Conservation (phyloP, 2,797 vertebrate species). For the Argya squamiceps region DNA sequence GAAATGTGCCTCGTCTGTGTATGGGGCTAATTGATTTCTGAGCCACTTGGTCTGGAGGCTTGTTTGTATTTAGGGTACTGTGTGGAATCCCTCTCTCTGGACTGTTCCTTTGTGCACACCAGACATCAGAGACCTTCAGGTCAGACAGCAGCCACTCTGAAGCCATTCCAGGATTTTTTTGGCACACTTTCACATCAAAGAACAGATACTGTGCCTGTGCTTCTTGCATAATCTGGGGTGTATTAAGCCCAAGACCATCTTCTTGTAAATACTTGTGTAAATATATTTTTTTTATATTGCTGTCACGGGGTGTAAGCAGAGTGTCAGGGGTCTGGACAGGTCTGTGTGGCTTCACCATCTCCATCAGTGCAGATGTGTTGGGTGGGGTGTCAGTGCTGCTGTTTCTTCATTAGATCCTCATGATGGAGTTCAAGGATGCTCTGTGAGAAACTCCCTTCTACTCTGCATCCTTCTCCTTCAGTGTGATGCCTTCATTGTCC, state of each 20-base stretch:
- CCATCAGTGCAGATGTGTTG: rapidly evolving
- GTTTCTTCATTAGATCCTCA: background rate
- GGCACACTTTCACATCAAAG: background rate
- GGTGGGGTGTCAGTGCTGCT: background rate
- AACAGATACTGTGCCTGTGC: background rate
- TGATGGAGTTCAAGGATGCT: background rate
- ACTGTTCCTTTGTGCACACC: background rate
- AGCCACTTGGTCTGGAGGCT: background rate
- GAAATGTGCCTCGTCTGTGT: background rate
- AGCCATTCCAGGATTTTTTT: background rate
- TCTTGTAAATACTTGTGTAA: background rate
- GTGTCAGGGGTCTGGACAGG: background rate
- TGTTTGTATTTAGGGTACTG: background rate
- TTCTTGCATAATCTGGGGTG: background rate
- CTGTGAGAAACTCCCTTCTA: background rate
- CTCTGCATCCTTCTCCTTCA: background rate
- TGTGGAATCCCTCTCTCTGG: background rate
- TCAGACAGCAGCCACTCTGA: background rate
- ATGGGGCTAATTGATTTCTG: background rate
- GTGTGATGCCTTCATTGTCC: background rate
- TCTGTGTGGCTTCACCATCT: background rate
- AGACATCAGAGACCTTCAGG: background rate
- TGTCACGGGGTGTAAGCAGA: background rate
- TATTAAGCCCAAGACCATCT: background rate
- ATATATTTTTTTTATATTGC: background rate